Percentiles rank a stretch among this genome's conserved stretches.
These are phyloP conservation scores for Galerucella nymphaeae DNA, from an alignment of 2,888 invertebrate species.

Conservation along the genomic window DNA sequence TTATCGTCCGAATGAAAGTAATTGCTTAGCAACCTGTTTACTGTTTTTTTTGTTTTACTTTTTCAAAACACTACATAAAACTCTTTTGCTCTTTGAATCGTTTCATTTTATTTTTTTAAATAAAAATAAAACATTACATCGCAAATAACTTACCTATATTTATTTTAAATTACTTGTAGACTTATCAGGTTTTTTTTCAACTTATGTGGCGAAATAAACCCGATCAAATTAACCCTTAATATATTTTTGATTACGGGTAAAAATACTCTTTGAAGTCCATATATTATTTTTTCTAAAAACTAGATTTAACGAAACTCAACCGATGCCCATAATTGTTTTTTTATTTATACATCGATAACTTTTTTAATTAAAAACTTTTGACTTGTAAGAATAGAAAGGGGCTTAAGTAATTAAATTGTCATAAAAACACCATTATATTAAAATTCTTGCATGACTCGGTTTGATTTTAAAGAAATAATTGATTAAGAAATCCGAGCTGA, in stretches of 20 bases:
- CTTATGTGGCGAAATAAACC: background rate
- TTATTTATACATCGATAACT: slow-evolving; percentile 19
- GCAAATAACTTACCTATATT: too few species aligned
- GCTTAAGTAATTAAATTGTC: slow-evolving; percentile 29
- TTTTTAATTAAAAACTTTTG: slow-evolving; percentile 29
- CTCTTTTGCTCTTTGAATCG: background rate
- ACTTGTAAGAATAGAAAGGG: slow-evolving; percentile 11
- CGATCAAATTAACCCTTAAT: background rate
- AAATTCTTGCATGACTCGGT: slow-evolving; percentile 28
- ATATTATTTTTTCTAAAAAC: background rate
- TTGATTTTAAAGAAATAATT: slow-evolving; percentile 22
- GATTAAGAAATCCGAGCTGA: slow-evolving; percentile 27
- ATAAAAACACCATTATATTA: slow-evolving; percentile 32
- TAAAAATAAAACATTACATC: background rate
- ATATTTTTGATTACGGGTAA: background rate
- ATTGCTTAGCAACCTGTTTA: slow-evolving; percentile 35
- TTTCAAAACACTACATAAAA: slow-evolving; percentile 22
- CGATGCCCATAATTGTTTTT: background rate
- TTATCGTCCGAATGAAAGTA: slow-evolving; percentile 37
- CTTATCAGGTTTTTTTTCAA: too few species aligned
- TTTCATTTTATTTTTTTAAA: slow-evolving; percentile 11
- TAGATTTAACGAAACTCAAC: background rate
- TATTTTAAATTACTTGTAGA: too few species aligned
- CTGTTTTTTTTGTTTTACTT: slow-evolving; percentile 29
- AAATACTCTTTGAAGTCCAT: background rate